A percentile compares a stretch with the other conserved stretches of the same genome.
Conservation (phyloP, 2,113 vertebrate genomes). For the Hirundichthys speculiger region DNA sequence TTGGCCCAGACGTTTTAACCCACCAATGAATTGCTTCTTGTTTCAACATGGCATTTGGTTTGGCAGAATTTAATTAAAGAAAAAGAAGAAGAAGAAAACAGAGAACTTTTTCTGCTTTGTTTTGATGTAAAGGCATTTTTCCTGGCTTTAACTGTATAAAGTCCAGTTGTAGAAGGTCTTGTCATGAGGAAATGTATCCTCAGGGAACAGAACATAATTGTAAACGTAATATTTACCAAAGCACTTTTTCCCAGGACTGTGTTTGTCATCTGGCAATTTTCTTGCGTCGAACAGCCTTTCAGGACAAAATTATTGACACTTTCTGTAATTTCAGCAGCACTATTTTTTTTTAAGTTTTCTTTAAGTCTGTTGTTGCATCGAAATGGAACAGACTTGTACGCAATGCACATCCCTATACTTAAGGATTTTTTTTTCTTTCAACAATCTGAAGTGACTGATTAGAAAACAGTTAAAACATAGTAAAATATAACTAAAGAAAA, state of each 20-base stretch:
- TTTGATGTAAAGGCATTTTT: too few species aligned
- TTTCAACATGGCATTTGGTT: conserved; percentile 32
- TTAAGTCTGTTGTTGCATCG: background rate
- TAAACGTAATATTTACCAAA: conserved; percentile 29
- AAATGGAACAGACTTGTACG: too few species aligned
- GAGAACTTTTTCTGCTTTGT: too few species aligned
- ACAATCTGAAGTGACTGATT: too few species aligned
- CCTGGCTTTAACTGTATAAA: too few species aligned
- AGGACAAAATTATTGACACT: conserved; percentile 14
- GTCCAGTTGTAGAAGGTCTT: background rate
- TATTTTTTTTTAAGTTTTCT: conserved; percentile 18
- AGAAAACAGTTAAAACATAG: too few species aligned
- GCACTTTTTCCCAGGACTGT: conserved; percentile 7
- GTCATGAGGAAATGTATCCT: too few species aligned
- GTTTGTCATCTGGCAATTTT: conserved; percentile 55
- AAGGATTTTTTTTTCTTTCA: too few species aligned
- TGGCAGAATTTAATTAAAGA: background rate
- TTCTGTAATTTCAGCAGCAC: conserved; percentile 42
- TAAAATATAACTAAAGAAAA: too few species aligned
- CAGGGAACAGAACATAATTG: conserved; percentile 16
- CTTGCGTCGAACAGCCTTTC: conserved; percentile 22
- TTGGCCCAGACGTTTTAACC: conserved; percentile 19
- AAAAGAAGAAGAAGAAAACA: background rate
- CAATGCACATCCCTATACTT: too few species aligned
- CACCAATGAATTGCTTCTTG: conserved; percentile 38